A percentile compares a stretch with the other conserved stretches of the same genome.
phyloP scores from a whole-genome alignment of 2,113 vertebrate species.

The Trichechus manatus region DNA sequence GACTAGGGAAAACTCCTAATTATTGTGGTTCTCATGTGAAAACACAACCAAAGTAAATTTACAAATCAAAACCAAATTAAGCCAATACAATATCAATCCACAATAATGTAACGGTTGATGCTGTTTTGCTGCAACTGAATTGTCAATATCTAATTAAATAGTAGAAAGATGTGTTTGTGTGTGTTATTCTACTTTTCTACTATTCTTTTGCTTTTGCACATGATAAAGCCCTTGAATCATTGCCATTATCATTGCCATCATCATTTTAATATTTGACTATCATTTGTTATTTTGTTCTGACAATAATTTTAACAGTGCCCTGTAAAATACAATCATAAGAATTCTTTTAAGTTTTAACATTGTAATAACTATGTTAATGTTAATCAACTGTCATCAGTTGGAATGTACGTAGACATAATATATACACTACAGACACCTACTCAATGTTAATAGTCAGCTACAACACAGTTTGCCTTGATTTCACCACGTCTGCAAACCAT shows the following conservation, averaged over 20 bases:
- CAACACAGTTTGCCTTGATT: background rate
- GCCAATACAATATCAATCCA: background rate
- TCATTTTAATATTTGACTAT: background rate
- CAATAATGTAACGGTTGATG: background rate
- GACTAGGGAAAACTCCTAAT: background rate
- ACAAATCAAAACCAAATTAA: conserved; percentile 28
- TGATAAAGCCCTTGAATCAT: background rate
- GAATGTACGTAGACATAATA: too few relatives aligned
- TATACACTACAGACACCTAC: background rate
- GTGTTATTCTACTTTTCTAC: background rate
- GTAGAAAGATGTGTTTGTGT: background rate
- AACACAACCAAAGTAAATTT: conserved; percentile 22
- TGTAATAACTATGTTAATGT: background rate
- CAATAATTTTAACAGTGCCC: background rate
- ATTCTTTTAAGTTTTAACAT: background rate
- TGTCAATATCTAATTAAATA: background rate
- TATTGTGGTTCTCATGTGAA: background rate
- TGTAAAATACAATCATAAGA: background rate
- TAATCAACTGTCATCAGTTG: background rate
- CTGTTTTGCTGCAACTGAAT: background rate
- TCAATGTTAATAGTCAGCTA: background rate
- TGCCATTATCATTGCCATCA: background rate
- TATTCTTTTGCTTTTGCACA: background rate
- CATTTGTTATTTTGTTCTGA: conserved; percentile 42
- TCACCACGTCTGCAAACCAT: background rate